Percentiles rank a stretch among this genome's conserved stretches.
These are phyloP conservation scores for Thalassophryne amazonica DNA, from an alignment of 2,797 vertebrate genomes.

Conservation along the genomic window DNA sequence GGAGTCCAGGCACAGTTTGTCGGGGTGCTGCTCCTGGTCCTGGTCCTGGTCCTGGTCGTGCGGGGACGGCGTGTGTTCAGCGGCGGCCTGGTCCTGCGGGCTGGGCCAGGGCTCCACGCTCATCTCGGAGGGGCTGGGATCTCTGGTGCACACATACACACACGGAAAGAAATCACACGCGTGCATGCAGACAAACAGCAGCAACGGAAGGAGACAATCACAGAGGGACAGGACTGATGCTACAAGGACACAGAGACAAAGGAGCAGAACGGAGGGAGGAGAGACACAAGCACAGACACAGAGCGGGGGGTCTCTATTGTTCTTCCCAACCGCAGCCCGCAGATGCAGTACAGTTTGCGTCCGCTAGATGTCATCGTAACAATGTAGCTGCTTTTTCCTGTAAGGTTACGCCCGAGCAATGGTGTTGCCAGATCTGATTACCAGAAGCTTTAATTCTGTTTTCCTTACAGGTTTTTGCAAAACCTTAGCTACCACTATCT, in stretches of 20 bases:
- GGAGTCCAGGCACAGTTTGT: constrained; percentile 84
- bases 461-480: too few species aligned
- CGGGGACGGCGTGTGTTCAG: constrained; percentile 49
- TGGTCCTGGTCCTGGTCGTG: constrained; percentile 25
- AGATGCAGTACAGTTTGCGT: constrained; percentile 21
- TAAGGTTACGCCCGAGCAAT: constrained; percentile 46
- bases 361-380: constrained; percentile 70
- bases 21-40: constrained; percentile 70
- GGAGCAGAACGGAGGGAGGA: constrained; percentile 49
- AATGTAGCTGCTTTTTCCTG: constrained; percentile 5
- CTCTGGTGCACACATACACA: constrained; percentile 69
- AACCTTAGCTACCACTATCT: too few species aligned
- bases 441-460: too few species aligned
- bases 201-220: constrained; percentile 45
- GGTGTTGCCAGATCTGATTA: too few species aligned
- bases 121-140: constrained; percentile 81
- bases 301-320: constrained; percentile 73
- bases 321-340: constrained; percentile 53
- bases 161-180: constrained; percentile 69
- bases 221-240: constrained; percentile 15
- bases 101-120: constrained; percentile 76
- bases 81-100: constrained; percentile 67
- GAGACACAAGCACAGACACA: constrained; percentile 56
- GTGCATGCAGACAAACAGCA: constrained; percentile 57
- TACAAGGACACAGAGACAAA: constrained; percentile 61